These are phyloP conservation scores for Oligia latruncula DNA, from an alignment of 2,888 invertebrate genomes.

Conservation along the genomic window DNA sequence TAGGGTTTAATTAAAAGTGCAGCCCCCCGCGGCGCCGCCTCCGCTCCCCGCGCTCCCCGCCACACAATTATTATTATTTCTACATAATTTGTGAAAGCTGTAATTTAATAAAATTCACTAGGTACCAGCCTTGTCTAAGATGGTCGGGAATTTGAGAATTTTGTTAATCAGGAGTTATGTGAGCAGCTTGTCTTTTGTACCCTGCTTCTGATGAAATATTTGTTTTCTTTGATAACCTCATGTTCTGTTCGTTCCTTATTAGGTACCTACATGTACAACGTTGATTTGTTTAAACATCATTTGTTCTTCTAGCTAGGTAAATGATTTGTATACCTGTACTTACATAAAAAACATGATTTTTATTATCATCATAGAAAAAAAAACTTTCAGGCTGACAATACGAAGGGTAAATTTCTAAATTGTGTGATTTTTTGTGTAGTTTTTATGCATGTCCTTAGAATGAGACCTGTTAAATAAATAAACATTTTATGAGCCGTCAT, in stretches of 20 bases:
- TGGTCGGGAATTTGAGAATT: slow-evolving; percentile 68
- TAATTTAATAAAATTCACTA: slow-evolving; percentile 87
- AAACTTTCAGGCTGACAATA: background rate
- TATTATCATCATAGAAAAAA: background rate
- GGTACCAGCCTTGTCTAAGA: slow-evolving; percentile 55
- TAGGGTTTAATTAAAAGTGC: slow-evolving; percentile 90
- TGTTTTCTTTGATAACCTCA: background rate
- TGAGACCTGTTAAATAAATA: slow-evolving; percentile 29
- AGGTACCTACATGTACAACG: background rate
- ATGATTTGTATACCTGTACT: no score
- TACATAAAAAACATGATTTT: no score
- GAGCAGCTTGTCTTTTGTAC: slow-evolving; percentile 26
- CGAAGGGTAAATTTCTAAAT: background rate
- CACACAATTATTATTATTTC: slow-evolving; percentile 85
- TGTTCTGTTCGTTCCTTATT: background rate
- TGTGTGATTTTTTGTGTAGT: background rate
- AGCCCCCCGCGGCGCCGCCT: slow-evolving; percentile 84
- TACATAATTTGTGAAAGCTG: slow-evolving; percentile 88
- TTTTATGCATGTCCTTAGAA: slow-evolving; percentile 15
- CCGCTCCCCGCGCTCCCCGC: slow-evolving; percentile 74
- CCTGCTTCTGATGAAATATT: slow-evolving; percentile 17
- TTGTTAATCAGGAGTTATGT: slow-evolving; percentile 63
- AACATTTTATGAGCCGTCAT: slow-evolving; percentile 41
- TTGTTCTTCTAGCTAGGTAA: background rate
- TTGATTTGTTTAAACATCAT: background rate